phyloP scores from a whole-genome alignment of 2,888 invertebrate genomes.

The Microctonus aethiopoides region DNA sequence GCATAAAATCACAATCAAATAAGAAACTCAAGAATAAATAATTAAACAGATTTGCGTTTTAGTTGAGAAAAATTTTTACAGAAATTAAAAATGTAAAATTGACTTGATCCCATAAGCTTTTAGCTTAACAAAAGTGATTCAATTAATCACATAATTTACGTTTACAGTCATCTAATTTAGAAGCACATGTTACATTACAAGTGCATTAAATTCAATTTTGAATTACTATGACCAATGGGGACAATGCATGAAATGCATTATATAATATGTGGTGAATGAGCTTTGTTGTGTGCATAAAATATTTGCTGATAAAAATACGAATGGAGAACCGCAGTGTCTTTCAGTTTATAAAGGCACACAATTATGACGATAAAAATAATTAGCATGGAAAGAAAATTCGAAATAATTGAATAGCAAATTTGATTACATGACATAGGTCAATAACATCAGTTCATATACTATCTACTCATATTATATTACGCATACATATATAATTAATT shows the following conservation, averaged over 20 bases:
- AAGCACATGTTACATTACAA: background rate
- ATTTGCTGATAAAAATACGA: background rate
- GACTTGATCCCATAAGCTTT: too few species aligned
- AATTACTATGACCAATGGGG: background rate
- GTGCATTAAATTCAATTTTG: background rate
- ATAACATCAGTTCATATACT: background rate
- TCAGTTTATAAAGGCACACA: too few species aligned
- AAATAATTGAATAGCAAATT: background rate
- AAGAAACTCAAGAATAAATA: slow-evolving; percentile 36
- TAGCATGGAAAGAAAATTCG: background rate
- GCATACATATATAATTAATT: background rate
- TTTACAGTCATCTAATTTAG: too few species aligned
- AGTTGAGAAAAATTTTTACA: too few species aligned
- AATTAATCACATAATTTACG: too few species aligned
- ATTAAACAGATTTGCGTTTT: too few species aligned
- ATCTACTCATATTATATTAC: background rate
- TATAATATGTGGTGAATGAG: background rate
- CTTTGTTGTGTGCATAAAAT: background rate
- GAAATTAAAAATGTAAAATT: too few species aligned
- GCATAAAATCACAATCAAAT: slow-evolving; percentile 95
- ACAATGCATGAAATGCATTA: background rate
- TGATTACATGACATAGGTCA: background rate
- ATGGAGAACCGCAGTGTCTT: background rate
- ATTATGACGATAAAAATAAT: background rate
- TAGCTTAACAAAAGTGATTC: too few species aligned